A percentile compares a stretch with the other conserved stretches of the same genome.
These are phyloP conservation scores for Heliopora coerulea DNA, from an alignment of 92 coral and sea anemone genomes.

Conservation along the genomic window DNA sequence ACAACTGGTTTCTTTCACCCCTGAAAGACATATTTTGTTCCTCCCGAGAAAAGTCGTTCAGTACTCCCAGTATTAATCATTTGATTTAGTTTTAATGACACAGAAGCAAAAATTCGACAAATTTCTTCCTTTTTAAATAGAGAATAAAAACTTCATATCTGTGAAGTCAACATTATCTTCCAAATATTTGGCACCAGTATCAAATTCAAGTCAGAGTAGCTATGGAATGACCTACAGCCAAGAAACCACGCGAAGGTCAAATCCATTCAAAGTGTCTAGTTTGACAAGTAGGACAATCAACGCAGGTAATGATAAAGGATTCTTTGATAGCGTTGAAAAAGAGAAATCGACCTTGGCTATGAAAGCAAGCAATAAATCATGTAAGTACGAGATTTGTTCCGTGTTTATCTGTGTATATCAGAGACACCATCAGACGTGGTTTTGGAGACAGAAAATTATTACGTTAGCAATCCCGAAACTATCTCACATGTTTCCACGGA, in stretches of 20 bases:
- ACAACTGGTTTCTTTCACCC: too few relatives aligned
- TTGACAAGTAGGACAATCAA: slow-evolving; percentile 54
- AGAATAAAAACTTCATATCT: neutral
- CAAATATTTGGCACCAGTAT: slow-evolving; percentile 54
- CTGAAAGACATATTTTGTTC: too few relatives aligned
- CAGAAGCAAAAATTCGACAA: neutral
- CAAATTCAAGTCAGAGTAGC: slow-evolving; percentile 48
- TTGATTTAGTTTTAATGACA: neutral
- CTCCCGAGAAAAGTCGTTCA: too few relatives aligned
- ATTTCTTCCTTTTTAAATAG: neutral
- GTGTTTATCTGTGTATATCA: neutral
- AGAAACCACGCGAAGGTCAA: slow-evolving; percentile 74
- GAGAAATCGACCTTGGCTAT: slow-evolving; percentile 63
- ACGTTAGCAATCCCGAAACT: too few relatives aligned
- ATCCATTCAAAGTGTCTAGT: slow-evolving; percentile 82
- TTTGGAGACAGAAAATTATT: too few relatives aligned
- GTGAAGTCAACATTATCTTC: neutral
- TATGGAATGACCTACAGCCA: slow-evolving; percentile 19
- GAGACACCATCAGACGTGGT: too few relatives aligned
- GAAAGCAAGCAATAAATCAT: slow-evolving; percentile 51
- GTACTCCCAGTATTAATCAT: too few relatives aligned
- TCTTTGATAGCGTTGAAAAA: slow-evolving; percentile 89
- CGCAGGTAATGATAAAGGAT: slow-evolving; percentile 66
- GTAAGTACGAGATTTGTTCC: slow-evolving; percentile 48
- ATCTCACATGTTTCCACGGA: too few relatives aligned